Evolutionary conservation across 2,797 vertebrate species (phyloP).

Genomic region (Enteromius fasciolatus): DNA sequence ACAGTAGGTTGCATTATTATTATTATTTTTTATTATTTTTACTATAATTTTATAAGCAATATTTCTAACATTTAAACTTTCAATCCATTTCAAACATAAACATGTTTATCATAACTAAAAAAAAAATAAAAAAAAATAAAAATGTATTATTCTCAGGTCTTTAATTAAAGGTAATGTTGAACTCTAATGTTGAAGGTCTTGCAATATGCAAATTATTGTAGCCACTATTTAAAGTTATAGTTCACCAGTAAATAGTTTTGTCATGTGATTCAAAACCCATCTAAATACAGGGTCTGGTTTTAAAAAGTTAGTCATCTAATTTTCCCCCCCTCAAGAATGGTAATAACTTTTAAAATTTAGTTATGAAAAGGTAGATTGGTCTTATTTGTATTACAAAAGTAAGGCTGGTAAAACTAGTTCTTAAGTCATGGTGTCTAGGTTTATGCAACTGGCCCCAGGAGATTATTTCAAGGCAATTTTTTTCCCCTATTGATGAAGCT

Average conservation of each 20-base stretch:
- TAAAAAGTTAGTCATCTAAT: too few species aligned
- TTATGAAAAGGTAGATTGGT: too few species aligned
- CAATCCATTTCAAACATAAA: not conserved
- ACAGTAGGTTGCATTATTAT: not conserved
- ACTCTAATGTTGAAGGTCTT: not conserved
- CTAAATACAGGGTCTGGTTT: not conserved
- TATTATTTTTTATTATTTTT: not conserved
- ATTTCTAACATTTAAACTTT: not conserved
- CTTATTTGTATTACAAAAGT: too few species aligned
- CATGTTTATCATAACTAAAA: not conserved
- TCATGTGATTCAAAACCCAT: not conserved
- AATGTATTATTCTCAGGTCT: not conserved
- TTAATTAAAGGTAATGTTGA: not conserved
- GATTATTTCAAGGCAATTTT: not conserved
- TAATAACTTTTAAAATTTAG: too few species aligned
- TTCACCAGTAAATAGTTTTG: not conserved
- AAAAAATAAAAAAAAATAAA: not conserved
- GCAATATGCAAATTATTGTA: not conserved
- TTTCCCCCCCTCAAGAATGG: too few species aligned
- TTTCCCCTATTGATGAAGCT: not conserved
- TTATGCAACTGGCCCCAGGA: too few species aligned
- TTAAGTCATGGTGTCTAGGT: too few species aligned
- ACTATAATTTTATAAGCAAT: not conserved
- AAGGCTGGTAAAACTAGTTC: too few species aligned
- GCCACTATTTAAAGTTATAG: not conserved